Base-by-base conservation (phyloP, 1,140 invertebrate species). In the Leptoteleia sp. region DNA sequence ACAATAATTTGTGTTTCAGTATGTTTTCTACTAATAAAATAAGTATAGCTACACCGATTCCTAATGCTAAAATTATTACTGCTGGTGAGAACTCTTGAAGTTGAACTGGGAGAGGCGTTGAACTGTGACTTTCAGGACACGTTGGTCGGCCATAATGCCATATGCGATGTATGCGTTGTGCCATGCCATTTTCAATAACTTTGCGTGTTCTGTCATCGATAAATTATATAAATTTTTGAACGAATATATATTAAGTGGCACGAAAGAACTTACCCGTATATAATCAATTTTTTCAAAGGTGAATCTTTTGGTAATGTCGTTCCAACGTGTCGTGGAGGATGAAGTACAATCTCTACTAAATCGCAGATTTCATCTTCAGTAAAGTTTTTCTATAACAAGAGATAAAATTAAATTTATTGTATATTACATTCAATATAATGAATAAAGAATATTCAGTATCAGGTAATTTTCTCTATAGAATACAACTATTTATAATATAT, bases 231-330 rank as follows among this genome's bases (percentile, higher is more conserved):
- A 25, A 25, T 25, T 25, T 25, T n/a, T n/a, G n/a, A n/a, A n/a
- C n/a, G n/a, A n/a, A n/a, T n/a, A n/a, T n/a, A n/a, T n/a, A n/a
- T n/a, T n/a, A n/a, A n/a, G n/a, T n/a, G n/a, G n/a, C n/a, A n/a
- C n/a, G n/a, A n/a, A n/a, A n/a, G n/a, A n/a, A n/a, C n/a, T 47
- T 50, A 82, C 85, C 84, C 85, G 57, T 83, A 85, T 27, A 37
- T 84, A 22, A 84, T n/a, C 67, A 87, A 80, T 80, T 85, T 82
- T 38, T 79, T 85, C 40, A 85, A 87, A 11, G 85, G 83, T 8
- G 84, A 85, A n/a, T 48, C 31, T 33, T 83, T 87, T n/a, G 76
- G 62, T 19, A 82, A 81, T 6, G 75, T 42, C 15, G 81, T 43
- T 40, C 76, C 67, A 9, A 82, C 61, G n/a, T 78, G 35, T 40